Percentiles rank a stretch among this genome's conserved stretches.
Evolutionary conservation across 2,797 vertebrate species (phyloP).

Genomic region (Mallotus villosus): DNA sequence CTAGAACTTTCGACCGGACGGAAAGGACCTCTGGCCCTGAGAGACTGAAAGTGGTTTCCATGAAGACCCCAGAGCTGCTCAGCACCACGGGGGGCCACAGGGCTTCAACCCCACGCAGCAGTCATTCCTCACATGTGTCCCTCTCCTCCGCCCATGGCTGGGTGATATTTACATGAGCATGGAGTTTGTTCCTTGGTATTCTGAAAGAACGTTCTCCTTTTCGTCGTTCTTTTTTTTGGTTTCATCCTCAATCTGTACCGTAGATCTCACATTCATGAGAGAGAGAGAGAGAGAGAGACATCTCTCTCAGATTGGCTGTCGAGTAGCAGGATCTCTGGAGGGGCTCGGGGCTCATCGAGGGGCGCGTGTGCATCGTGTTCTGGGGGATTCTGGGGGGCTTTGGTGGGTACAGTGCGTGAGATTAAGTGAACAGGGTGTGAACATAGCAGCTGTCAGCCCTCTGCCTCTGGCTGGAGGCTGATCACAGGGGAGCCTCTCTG

Average conservation of each 20-base stretch:
- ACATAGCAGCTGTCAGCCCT: constrained; percentile 60
- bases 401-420: constrained; percentile 39
- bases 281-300: neutral
- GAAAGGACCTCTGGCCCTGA: constrained; percentile 23
- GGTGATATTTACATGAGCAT: too few species aligned
- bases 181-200: neutral
- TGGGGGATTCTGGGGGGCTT: constrained; percentile 9
- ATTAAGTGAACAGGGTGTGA: constrained; percentile 57
- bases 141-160: too few species aligned
- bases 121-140: too few species aligned
- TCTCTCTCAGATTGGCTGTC: constrained; percentile 9
- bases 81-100: constrained; percentile 7
- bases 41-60: neutral
- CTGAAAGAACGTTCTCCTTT: too few species aligned
- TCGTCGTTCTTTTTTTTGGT: neutral
- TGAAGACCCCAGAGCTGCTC: constrained; percentile 7
- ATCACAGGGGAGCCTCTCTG: constrained; percentile 42
- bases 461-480: constrained; percentile 37
- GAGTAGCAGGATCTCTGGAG: neutral
- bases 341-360: neutral
- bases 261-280: neutral
- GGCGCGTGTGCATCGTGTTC: neutral
- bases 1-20: constrained; percentile 40
- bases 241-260: neutral
- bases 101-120: constrained; percentile 16